These are phyloP conservation scores for Loxodonta africana DNA, from an alignment of 2,113 vertebrate species.

Conservation along the genomic window DNA sequence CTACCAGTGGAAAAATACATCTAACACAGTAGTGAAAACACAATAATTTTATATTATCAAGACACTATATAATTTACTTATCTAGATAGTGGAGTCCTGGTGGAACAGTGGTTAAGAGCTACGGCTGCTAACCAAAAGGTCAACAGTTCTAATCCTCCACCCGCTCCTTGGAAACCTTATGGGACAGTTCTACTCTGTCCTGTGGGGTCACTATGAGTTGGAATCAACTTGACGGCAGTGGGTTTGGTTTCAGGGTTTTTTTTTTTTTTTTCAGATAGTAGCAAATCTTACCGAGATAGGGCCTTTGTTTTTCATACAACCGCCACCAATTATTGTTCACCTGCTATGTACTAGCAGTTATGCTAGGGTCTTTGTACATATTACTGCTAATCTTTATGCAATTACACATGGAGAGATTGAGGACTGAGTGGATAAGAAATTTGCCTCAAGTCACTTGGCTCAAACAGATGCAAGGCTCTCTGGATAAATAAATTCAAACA, in stretches of 20 bases:
- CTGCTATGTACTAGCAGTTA: neutral
- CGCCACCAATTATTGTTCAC: neutral
- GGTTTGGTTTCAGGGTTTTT: no score
- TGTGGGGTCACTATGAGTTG: no score
- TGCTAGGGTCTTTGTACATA: slow-evolving; percentile 2
- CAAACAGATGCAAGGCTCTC: neutral
- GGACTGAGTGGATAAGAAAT: slow-evolving; percentile 3
- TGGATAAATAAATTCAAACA: neutral
- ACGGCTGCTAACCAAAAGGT: no score
- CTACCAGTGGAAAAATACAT: neutral
- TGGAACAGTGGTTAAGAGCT: no score
- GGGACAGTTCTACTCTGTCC: no score
- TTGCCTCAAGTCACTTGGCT: slow-evolving; percentile 1
- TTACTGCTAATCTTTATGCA: neutral
- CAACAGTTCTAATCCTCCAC: no score
- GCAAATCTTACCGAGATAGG: neutral
- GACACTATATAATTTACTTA: neutral
- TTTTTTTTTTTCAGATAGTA: no score
- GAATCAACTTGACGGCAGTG: no score
- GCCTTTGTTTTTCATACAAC: neutral
- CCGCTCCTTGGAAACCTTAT: no score
- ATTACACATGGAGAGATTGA: neutral
- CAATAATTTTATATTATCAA: neutral
- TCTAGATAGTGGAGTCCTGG: neutral
- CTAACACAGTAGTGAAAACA: neutral